Conservation (phyloP, 64 coral and sea anemone genomes). For the Montipora sp. region DNA sequence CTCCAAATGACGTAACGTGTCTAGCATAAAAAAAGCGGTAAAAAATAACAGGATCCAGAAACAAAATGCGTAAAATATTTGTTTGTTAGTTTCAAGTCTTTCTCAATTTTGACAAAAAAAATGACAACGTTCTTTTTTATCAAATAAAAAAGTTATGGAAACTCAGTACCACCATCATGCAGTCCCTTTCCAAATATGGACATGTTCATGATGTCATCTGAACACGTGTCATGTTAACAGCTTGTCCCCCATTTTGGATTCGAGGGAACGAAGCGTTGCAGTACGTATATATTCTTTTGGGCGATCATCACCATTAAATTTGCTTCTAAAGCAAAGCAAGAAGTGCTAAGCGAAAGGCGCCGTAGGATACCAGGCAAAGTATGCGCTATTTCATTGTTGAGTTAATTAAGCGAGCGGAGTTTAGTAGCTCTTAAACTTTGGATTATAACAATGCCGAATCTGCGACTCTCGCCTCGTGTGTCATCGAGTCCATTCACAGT, state of each 20-base stretch:
- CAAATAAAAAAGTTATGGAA: too few species aligned
- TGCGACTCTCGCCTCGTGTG: not conserved
- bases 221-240: slow-evolving; percentile 8
- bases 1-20: too few species aligned
- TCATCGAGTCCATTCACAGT: not conserved
- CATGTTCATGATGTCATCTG: not conserved
- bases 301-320: slow-evolving; percentile 26
- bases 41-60: too few species aligned
- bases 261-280: not conserved
- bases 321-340: slow-evolving; percentile 50
- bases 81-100: too few species aligned
- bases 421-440: not conserved
- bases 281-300: not conserved
- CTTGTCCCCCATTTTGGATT: slow-evolving; percentile 24
- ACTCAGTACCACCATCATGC: too few species aligned
- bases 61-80: too few species aligned
- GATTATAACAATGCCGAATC: not conserved
- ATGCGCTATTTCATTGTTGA: slow-evolving; percentile 72
- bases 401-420: slow-evolving; percentile 3
- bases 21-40: too few species aligned
- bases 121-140: too few species aligned
- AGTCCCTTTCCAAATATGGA: slow-evolving; percentile 12
- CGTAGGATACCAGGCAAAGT: slow-evolving; percentile 87
- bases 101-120: too few species aligned
- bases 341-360: slow-evolving; percentile 74